Evolutionary conservation across 2,888 invertebrate genomes (phyloP).

Genomic region (Antheraea yamamai): DNA sequence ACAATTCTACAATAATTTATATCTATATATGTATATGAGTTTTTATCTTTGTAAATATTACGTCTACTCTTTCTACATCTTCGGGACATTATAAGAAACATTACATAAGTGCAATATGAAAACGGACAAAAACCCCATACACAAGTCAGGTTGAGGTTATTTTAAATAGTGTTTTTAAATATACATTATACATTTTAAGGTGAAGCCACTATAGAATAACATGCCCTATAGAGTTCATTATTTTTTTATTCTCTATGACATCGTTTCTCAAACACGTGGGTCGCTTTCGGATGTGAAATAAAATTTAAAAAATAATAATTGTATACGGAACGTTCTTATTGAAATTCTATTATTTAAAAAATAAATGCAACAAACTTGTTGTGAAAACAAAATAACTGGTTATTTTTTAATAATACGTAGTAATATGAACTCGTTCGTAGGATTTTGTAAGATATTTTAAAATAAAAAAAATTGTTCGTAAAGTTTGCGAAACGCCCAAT

Average conservation of each 20-base stretch:
- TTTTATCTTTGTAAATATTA: slow-evolving; percentile 18
- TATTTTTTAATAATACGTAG: not conserved
- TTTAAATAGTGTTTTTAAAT: not conserved
- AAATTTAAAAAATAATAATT: not conserved
- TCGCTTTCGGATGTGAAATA: not conserved
- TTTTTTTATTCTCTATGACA: not conserved
- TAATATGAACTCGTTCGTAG: too few species aligned
- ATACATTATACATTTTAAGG: not conserved
- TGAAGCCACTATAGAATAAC: not conserved
- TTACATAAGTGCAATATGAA: slow-evolving; percentile 8
- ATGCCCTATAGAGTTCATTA: not conserved
- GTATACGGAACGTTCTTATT: not conserved
- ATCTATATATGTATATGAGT: not conserved
- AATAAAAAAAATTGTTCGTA: not conserved
- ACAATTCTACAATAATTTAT: slow-evolving; percentile 17
- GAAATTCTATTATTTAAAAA: not conserved
- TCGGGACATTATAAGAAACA: not conserved
- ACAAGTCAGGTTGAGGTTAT: not conserved
- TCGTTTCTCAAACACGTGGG: not conserved
- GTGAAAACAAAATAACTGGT: too few species aligned
- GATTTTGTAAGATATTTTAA: not conserved
- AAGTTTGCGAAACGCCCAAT: not conserved
- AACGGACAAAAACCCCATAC: slow-evolving; percentile 22
- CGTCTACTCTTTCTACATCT: not conserved
- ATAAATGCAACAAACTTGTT: not conserved